These are phyloP conservation scores for Zeus faber DNA, from an alignment of 2,113 vertebrate species.

Conservation along the genomic window DNA sequence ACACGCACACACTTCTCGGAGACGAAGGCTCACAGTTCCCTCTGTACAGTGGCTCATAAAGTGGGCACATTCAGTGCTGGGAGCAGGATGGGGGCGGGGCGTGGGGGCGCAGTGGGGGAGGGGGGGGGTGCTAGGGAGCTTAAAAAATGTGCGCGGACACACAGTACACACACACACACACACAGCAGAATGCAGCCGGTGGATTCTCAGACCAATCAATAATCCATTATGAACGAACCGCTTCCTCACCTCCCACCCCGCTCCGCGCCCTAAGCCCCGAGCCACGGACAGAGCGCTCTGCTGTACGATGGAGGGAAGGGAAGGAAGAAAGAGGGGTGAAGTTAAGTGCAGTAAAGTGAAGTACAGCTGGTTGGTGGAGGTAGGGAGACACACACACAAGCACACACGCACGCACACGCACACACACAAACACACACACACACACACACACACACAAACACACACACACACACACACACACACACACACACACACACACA, in stretches of 20 bases:
- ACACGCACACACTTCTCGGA: slow-evolving; percentile 39
- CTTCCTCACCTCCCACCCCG: slow-evolving; percentile 76
- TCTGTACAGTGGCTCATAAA: slow-evolving; percentile 57
- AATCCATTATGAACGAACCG: slow-evolving; percentile 91
- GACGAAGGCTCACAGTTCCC: slow-evolving; percentile 27
- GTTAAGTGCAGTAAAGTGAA: no score
- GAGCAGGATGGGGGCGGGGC: slow-evolving; percentile 26
- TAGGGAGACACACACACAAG: slow-evolving; percentile 15
- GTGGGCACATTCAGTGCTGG: slow-evolving; percentile 55
- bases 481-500: slow-evolving; percentile 19
- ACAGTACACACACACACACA: slow-evolving; percentile 60
- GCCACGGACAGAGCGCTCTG: slow-evolving; percentile 74
- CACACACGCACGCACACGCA: slow-evolving; percentile 20
- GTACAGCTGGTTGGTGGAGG: slow-evolving; percentile 38
- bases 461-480: slow-evolving; percentile 28
- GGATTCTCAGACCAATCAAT: slow-evolving; percentile 87
- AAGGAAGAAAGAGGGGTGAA: slow-evolving; percentile 28
- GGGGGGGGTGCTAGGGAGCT: slow-evolving; percentile 48
- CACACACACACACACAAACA: background rate
- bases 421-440: slow-evolving; percentile 10
- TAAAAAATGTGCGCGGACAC: slow-evolving; percentile 3
- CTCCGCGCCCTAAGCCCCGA: slow-evolving; percentile 57
- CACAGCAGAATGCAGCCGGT: slow-evolving; percentile 74
- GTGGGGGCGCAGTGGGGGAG: slow-evolving; percentile 37
- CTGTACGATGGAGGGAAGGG: slow-evolving; percentile 64